Percentiles rank a stretch among this genome's conserved stretches.
Evolutionary conservation across 2,113 vertebrate genomes (phyloP).

Genomic region (Xyliphius kryptos): DNA sequence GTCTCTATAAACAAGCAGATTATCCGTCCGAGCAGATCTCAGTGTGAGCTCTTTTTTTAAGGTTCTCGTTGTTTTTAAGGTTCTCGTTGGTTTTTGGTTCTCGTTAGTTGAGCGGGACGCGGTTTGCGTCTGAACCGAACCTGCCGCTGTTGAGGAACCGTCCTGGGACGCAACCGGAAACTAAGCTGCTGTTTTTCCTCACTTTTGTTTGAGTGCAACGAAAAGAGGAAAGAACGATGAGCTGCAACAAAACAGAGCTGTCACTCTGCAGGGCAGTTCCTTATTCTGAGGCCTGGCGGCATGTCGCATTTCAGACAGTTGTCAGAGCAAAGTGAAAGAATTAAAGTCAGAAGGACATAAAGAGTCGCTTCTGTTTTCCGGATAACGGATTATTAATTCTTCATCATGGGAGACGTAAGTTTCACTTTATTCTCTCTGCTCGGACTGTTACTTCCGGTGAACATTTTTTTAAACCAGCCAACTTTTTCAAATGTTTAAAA

Average conservation of each 20-base stretch:
- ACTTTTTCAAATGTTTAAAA: too few species aligned
- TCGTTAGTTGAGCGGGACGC: too few species aligned
- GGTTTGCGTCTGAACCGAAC: too few species aligned
- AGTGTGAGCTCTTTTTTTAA: too few species aligned
- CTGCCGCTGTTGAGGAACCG: too few species aligned
- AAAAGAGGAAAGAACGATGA: slow-evolving; percentile 55
- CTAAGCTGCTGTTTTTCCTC: slow-evolving; percentile 45
- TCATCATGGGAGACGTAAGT: slow-evolving; percentile 55
- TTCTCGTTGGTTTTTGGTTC: too few species aligned
- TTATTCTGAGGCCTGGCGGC: slow-evolving; percentile 38
- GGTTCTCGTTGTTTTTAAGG: too few species aligned
- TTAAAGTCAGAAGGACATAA: slow-evolving; percentile 33
- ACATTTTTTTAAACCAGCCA: too few species aligned
- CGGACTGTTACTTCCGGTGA: not conserved
- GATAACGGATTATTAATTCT: slow-evolving; percentile 35
- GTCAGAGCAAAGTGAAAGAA: slow-evolving; percentile 20
- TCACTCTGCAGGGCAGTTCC: slow-evolving; percentile 45
- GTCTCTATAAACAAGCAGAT: too few species aligned
- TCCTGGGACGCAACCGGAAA: slow-evolving; percentile 39
- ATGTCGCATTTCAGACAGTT: slow-evolving; percentile 45
- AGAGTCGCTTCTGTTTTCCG: slow-evolving; percentile 13
- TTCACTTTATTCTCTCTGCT: slow-evolving; percentile 28
- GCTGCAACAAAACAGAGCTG: slow-evolving; percentile 27
- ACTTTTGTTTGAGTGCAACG: slow-evolving; percentile 43
- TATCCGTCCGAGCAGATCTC: too few species aligned